These are phyloP conservation scores for Microctonus aethiopoides DNA, from an alignment of 2,888 invertebrate genomes.

Conservation along the genomic window DNA sequence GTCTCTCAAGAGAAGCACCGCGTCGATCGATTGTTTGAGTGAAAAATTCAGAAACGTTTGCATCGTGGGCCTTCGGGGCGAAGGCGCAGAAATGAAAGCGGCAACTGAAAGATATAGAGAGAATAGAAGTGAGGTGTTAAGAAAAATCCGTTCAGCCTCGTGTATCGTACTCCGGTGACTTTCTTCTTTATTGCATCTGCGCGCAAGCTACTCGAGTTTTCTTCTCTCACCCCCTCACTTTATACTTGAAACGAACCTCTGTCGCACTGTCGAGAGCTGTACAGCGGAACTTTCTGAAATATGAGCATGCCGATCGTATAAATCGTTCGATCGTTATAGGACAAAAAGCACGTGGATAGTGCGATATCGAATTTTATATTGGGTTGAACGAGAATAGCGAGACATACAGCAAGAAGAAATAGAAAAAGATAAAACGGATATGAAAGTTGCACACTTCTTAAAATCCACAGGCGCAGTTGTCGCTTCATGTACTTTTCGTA, in stretches of 20 bases:
- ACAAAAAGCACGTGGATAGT: conserved; percentile 29
- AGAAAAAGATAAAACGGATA: not conserved
- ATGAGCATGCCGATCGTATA: conserved; percentile 42
- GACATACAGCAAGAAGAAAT: conserved; percentile 8
- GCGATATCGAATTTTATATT: conserved; percentile 18
- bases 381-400: not conserved
- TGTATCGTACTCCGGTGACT: conserved; percentile 30
- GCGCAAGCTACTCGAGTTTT: conserved; percentile 27
- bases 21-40: conserved; percentile 15
- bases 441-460: conserved; percentile 10
- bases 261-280: conserved; percentile 19
- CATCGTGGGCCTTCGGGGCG: conserved; percentile 16
- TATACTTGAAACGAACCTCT: conserved; percentile 5
- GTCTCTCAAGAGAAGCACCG: not conserved
- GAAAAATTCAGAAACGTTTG: conserved; percentile 29
- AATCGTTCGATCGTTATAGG: conserved; percentile 42
- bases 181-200: conserved; percentile 35
- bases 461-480: not conserved
- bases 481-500: conserved; percentile 28
- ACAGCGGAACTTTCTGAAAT: conserved; percentile 41
- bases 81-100: not conserved
- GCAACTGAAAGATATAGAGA: not conserved
- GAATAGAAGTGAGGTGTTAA: conserved; percentile 10
- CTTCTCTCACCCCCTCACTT: conserved; percentile 4
- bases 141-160: conserved; percentile 16